Evolutionary conservation across 2,888 invertebrate species (phyloP).

Genomic region (Folsomia candida): DNA sequence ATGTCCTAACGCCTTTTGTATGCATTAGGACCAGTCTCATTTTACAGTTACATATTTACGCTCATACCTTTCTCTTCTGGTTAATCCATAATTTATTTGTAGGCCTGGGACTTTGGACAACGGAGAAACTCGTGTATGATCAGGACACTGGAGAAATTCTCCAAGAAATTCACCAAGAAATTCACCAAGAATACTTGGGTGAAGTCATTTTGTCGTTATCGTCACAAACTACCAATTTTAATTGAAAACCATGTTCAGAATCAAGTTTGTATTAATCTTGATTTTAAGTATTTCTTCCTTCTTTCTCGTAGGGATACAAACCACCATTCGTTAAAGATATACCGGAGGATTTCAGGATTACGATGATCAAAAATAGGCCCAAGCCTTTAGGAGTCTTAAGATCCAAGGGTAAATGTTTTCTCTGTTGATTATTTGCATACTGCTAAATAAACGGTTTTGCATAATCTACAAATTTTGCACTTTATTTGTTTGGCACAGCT

Average conservation of each 20-base stretch:
- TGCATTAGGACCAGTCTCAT: too few relatives aligned
- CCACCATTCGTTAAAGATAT: slow-evolving; percentile 47
- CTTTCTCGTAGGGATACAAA: slow-evolving; percentile 46
- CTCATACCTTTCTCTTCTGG: too few relatives aligned
- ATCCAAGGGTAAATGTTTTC: slow-evolving; percentile 69
- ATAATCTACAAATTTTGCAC: too few relatives aligned
- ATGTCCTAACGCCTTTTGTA: too few relatives aligned
- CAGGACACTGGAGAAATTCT: slow-evolving; percentile 53
- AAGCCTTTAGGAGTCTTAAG: slow-evolving; percentile 68
- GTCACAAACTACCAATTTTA: too few relatives aligned
- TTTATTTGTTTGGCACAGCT: neutral
- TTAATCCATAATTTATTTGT: too few relatives aligned
- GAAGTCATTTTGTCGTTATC: too few relatives aligned
- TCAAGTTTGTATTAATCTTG: neutral
- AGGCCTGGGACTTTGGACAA: slow-evolving; percentile 55
- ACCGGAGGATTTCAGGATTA: slow-evolving; percentile 55
- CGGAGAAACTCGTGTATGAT: slow-evolving; percentile 54
- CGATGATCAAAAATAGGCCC: slow-evolving; percentile 65
- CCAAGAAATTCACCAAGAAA: too few relatives aligned
- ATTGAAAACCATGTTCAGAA: neutral
- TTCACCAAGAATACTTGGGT: slow-evolving; percentile 55
- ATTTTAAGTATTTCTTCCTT: neutral
- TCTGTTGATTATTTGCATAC: too few relatives aligned
- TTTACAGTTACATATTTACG: too few relatives aligned
- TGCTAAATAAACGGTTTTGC: too few relatives aligned